A percentile compares a stretch with the other conserved stretches of the same genome.
phyloP scores from a whole-genome alignment of 2,888 invertebrate species.

The Crocallis elinguaria region DNA sequence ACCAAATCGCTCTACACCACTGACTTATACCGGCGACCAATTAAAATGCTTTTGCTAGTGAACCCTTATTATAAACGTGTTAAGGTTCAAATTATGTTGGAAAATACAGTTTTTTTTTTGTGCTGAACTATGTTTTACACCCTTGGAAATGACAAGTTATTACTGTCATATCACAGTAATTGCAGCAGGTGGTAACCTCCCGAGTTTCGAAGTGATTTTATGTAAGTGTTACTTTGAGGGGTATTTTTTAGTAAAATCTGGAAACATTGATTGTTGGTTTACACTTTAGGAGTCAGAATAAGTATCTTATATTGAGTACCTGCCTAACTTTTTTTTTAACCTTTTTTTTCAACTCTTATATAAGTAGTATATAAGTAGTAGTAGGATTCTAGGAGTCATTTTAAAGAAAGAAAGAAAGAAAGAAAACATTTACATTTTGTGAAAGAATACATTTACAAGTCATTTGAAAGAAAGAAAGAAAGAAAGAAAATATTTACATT shows the following conservation, averaged over 20 bases:
- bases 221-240: neutral
- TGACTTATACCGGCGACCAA: slow-evolving; percentile 25
- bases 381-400: too few species aligned
- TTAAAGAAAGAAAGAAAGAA: too few species aligned
- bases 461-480: too few species aligned
- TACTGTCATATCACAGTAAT: slow-evolving; percentile 40
- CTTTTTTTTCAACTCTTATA: too few species aligned
- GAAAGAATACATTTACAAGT: too few species aligned
- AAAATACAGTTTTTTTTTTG: slow-evolving; percentile 22
- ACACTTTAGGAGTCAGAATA: neutral
- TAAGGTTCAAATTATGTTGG: slow-evolving; percentile 19
- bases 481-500: too few species aligned
- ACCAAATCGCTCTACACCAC: slow-evolving; percentile 2
- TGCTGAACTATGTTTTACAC: slow-evolving; percentile 27
- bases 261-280: neutral
- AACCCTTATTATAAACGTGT: neutral
- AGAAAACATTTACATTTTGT: too few species aligned
- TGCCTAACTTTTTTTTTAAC: too few species aligned
- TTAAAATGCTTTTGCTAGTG: slow-evolving; percentile 19
- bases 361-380: too few species aligned
- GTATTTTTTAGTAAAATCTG: neutral
- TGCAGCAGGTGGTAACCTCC: slow-evolving; percentile 10
- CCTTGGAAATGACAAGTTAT: slow-evolving; percentile 40
- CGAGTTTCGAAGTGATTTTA: slow-evolving; percentile 9
- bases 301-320: neutral